A percentile compares a stretch with the other conserved stretches of the same genome.
Evolutionary conservation across 2,797 vertebrate species (phyloP).

Genomic region (Syngnathus acus): DNA sequence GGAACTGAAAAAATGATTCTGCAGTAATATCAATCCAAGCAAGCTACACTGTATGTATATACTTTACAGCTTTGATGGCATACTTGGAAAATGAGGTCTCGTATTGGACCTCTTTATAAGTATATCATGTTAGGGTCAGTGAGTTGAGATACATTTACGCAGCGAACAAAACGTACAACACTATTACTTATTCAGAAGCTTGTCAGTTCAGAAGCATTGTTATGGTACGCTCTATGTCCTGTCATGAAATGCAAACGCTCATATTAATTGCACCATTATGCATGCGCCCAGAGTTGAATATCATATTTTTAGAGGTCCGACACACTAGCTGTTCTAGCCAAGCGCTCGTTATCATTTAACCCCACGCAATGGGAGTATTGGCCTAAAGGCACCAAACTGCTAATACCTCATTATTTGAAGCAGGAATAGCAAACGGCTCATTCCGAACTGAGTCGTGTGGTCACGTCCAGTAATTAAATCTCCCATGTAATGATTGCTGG

Average conservation of each 20-base stretch:
- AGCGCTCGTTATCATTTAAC: background rate
- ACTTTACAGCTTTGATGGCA: background rate
- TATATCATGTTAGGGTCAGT: background rate
- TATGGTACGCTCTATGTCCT: slow-evolving; percentile 8
- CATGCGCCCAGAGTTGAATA: slow-evolving; percentile 6
- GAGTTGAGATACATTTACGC: background rate
- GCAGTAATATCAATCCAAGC: background rate
- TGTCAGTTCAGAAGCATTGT: slow-evolving; percentile 11
- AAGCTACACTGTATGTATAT: background rate
- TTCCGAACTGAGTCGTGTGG: slow-evolving; percentile 27
- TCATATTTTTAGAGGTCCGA: slow-evolving; percentile 17
- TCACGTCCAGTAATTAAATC: slow-evolving; percentile 35
- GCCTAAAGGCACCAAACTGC: slow-evolving; percentile 21
- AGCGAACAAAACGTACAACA: background rate
- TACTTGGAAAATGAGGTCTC: background rate
- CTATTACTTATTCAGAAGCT: slow-evolving; percentile 33
- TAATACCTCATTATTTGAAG: slow-evolving; percentile 27
- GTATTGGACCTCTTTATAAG: background rate
- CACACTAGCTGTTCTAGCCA: background rate
- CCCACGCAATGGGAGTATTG: slow-evolving; percentile 7
- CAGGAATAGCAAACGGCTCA: slow-evolving; percentile 30
- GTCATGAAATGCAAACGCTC: slow-evolving; percentile 13
- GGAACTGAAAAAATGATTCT: background rate
- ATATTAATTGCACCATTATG: slow-evolving; percentile 9
- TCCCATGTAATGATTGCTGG: slow-evolving; percentile 23